phyloP scores from a whole-genome alignment of 2,888 invertebrate species.

The Dolomedes plantarius region DNA sequence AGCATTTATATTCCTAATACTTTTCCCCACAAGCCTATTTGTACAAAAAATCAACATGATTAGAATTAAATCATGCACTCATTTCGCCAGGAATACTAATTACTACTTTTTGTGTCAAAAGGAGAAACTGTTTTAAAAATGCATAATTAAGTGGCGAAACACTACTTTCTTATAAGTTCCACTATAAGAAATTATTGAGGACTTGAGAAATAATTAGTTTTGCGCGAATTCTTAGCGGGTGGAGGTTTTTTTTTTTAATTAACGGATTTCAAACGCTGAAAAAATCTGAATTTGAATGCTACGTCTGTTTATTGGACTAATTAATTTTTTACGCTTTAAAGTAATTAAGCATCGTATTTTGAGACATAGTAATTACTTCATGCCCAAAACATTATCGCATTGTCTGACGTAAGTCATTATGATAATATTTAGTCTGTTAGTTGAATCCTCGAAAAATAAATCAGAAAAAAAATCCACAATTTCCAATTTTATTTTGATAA shows the following conservation, averaged over 20 bases:
- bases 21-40: no score
- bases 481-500: slow-evolving; percentile 34
- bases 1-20: no score
- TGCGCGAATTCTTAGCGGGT: slow-evolving; percentile 32
- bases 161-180: slow-evolving; percentile 28
- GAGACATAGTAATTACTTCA: slow-evolving; percentile 50
- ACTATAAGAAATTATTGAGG: slow-evolving; percentile 43
- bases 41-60: neutral
- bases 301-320: slow-evolving; percentile 67
- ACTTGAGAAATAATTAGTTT: slow-evolving; percentile 65
- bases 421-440: slow-evolving; percentile 44
- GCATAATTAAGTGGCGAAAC: slow-evolving; percentile 54
- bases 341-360: slow-evolving; percentile 56
- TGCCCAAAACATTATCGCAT: slow-evolving; percentile 34
- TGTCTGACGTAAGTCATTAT: slow-evolving; percentile 55
- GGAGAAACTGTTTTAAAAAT: slow-evolving; percentile 43
- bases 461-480: neutral
- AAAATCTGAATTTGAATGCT: slow-evolving; percentile 51
- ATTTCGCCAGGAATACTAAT: neutral
- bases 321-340: slow-evolving; percentile 66
- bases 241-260: slow-evolving; percentile 62
- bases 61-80: neutral
- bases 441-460: neutral
- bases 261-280: slow-evolving; percentile 43
- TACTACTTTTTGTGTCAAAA: neutral